These are phyloP conservation scores for Petrophora chlorosata DNA, from an alignment of 2,888 invertebrate species.

Conservation along the genomic window DNA sequence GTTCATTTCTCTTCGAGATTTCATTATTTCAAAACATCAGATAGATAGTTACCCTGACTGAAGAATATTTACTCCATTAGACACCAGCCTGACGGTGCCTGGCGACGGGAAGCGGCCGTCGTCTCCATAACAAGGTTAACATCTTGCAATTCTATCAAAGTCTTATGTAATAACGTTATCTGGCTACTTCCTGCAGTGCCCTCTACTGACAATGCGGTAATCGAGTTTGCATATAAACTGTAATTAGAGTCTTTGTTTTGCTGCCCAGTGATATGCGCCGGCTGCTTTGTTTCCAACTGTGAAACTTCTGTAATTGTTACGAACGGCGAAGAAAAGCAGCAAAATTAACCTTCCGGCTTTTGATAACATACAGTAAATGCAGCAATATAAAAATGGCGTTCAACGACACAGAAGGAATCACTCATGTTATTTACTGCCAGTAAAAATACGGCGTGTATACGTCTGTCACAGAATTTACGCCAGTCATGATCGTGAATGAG, in stretches of 20 bases:
- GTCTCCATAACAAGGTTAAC: conserved; percentile 67
- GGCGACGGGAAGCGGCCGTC: conserved; percentile 57
- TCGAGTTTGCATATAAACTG: conserved; percentile 43
- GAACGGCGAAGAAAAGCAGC: conserved; percentile 1
- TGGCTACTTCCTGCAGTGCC: conserved; percentile 42
- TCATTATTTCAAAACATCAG: conserved; percentile 1
- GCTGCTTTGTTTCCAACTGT: conserved; percentile 31
- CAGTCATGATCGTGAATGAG: conserved; percentile 31
- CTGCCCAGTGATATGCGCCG: conserved; percentile 24
- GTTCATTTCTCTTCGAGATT: too few relatives aligned
- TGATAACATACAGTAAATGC: background rate
- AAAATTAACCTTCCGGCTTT: background rate
- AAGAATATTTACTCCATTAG: conserved; percentile 58
- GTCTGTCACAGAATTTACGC: conserved; percentile 26
- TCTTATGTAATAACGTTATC: conserved; percentile 61
- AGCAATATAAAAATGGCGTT: conserved; percentile 1
- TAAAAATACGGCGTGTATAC: conserved; percentile 18
- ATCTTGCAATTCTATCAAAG: conserved; percentile 68
- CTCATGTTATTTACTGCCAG: conserved; percentile 17
- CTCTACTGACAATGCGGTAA: conserved; percentile 38
- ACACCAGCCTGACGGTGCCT: conserved; percentile 48
- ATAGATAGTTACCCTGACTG: conserved; percentile 30
- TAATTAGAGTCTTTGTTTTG: conserved; percentile 41
- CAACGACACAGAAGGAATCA: conserved; percentile 10
- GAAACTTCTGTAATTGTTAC: conserved; percentile 33